Conservation (phyloP, 2,888 invertebrate genomes). For the Cheilosia pagana region DNA sequence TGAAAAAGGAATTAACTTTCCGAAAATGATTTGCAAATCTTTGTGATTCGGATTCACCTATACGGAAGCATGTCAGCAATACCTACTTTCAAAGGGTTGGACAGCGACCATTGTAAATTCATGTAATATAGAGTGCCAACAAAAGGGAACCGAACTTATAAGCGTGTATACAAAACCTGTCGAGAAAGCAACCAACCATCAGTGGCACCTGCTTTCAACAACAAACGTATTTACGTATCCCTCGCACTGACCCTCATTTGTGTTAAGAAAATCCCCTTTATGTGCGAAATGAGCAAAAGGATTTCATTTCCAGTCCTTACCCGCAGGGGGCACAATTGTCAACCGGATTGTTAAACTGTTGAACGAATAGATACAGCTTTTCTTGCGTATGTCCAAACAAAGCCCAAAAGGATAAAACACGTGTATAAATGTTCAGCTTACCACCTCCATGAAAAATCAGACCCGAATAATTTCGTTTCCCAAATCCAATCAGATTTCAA, state of each 20-base stretch:
- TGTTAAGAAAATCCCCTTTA: constrained; percentile 33
- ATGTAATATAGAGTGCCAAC: constrained; percentile 1
- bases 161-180: background rate
- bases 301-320: constrained; percentile 2
- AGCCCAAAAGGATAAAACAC: background rate
- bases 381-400: background rate
- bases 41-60: background rate
- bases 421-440: constrained; percentile 4
- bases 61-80: background rate
- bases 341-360: constrained; percentile 19
- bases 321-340: constrained; percentile 4
- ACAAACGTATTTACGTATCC: constrained; percentile 6
- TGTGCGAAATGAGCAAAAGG: constrained; percentile 10
- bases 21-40: background rate
- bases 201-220: constrained; percentile 37
- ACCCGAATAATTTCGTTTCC: constrained; percentile 43
- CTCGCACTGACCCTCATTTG: constrained; percentile 19
- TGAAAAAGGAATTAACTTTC: background rate
- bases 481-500: constrained; percentile 51
- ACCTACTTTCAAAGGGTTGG: background rate
- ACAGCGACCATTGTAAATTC: constrained; percentile 3
- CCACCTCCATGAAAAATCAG: constrained; percentile 29
- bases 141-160: constrained; percentile 11
- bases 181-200: constrained; percentile 29
- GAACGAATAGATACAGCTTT: background rate